Base-by-base conservation (phyloP, 1,140 invertebrate genomes). In the Aphaenogaster floridana region DNA sequence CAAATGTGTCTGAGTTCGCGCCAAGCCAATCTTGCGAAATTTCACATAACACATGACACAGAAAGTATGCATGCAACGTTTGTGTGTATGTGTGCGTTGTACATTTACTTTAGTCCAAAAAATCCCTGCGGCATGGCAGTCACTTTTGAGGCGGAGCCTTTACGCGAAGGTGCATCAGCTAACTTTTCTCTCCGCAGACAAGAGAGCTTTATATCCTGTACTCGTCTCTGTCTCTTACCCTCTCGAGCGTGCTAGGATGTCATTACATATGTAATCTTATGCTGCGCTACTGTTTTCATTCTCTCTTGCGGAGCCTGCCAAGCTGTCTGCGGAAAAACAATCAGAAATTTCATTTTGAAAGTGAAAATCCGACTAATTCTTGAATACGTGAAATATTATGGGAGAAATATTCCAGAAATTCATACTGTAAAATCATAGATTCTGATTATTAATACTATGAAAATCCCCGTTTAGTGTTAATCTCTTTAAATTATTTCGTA, bases 191-290 rank as follows among this genome's bases (percentile, higher is more conserved):
- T 39, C 4, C 17, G 54, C 48, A 61, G 34, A 84, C 42, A 74
- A 50, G 80, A 13, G 1, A 74, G 13, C 50, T 61, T 71, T 71
- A 83, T 83, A 61, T 74, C 42, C 17, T 59, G 6, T 34, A 17
- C 36, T 83, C 71, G 48, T 81, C 52, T 81, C 39, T 48, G 5
- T 28, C n/a, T 72, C 28, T 61, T 84, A 7, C n/a, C 2, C 13
- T 84, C 57, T 36, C 28, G 28, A 74, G 11, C 63, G 17, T 11
- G 28, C 13, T 61, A 11, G 54, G 45, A 74, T 50, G 66, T 61
- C 13, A 63, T 74, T 74, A 74, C 69, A 84, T 84, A 63, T 84
- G 69, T 84, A 84, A 84, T 84, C 42, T 84, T 63, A 61, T 39
- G 39, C 50, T n/a, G 42, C 68, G 8, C 28, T 15, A 21, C 28